Percentiles rank a stretch among this genome's conserved stretches.
Evolutionary conservation across 2,113 vertebrate genomes (phyloP).

Genomic region (Boulengeromyrus knoepffleri): DNA sequence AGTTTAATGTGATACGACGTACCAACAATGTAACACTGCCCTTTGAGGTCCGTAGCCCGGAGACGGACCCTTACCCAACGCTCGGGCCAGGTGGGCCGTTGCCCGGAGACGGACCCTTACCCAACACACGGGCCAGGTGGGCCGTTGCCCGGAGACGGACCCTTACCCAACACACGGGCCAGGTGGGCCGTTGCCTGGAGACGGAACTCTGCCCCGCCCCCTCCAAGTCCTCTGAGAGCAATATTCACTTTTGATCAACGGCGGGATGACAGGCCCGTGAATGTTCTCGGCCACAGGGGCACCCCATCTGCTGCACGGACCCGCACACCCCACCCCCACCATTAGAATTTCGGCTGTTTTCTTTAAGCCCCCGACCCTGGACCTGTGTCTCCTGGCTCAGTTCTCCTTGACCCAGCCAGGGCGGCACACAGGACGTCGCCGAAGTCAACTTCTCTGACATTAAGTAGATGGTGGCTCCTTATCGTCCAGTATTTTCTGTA

Average conservation of each 20-base stretch:
- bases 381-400: background rate
- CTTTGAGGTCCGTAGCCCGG: background rate
- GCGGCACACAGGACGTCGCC: no score
- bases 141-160: slow-evolving; percentile 66
- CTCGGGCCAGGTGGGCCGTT: slow-evolving; percentile 52
- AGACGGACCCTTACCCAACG: background rate
- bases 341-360: background rate
- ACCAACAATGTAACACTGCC: background rate
- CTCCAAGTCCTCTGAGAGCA: slow-evolving; percentile 71
- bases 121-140: slow-evolving; percentile 42
- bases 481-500: background rate
- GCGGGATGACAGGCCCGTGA: slow-evolving; percentile 84
- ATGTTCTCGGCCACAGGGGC: slow-evolving; percentile 80
- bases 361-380: slow-evolving; percentile 43
- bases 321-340: slow-evolving; percentile 53
- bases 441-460: background rate
- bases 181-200: slow-evolving; percentile 58
- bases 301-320: slow-evolving; percentile 87
- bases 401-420: background rate
- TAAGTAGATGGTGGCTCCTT: background rate
- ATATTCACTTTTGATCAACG: slow-evolving; percentile 84
- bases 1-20: background rate
- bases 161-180: slow-evolving; percentile 30
- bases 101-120: slow-evolving; percentile 64
- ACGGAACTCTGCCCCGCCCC: slow-evolving; percentile 51